Evolutionary conservation across 2,888 invertebrate species (phyloP).

Genomic region (Empis stercorea): DNA sequence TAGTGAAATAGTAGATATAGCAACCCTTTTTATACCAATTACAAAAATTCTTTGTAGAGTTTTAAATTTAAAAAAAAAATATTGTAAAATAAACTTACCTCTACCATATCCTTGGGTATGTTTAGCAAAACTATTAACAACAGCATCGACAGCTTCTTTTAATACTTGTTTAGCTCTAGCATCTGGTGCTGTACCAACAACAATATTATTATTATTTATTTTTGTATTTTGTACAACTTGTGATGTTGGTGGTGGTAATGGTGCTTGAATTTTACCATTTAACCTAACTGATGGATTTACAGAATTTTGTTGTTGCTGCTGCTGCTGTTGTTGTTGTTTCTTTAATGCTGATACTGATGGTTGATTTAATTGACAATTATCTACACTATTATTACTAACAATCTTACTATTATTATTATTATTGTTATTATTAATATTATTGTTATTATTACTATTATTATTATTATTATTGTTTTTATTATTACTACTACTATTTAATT

Average conservation of each 20-base stretch:
- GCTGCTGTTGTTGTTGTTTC: slow-evolving; percentile 10
- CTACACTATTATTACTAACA: slow-evolving; percentile 15
- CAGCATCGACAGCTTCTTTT: slow-evolving; percentile 59
- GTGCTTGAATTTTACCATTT: slow-evolving; percentile 19
- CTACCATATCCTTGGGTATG: slow-evolving; percentile 57
- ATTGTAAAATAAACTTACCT: slow-evolving; percentile 47
- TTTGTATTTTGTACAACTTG: slow-evolving; percentile 11
- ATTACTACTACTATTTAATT: slow-evolving; percentile 5
- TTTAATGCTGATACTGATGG: neutral
- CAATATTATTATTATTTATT: too few species aligned
- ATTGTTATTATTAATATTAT: too few species aligned
- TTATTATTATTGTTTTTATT: slow-evolving; percentile 14
- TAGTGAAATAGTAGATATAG: too few species aligned
- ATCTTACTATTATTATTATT: slow-evolving; percentile 14
- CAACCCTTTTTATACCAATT: too few species aligned
- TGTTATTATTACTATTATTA: slow-evolving; percentile 14
- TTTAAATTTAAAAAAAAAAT: too few species aligned
- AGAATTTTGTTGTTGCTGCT: slow-evolving; percentile 12
- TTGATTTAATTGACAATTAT: slow-evolving; percentile 13
- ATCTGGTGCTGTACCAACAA: slow-evolving; percentile 34
- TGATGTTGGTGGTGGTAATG: slow-evolving; percentile 16
- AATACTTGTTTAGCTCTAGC: slow-evolving; percentile 45
- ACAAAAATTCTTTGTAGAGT: too few species aligned
- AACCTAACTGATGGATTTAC: slow-evolving; percentile 15
- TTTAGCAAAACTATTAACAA: slow-evolving; percentile 60